Percentiles rank a stretch among this genome's conserved stretches.
These are phyloP conservation scores for Helarctos malayanus DNA, from an alignment of 2,797 vertebrate genomes.

Conservation along the genomic window DNA sequence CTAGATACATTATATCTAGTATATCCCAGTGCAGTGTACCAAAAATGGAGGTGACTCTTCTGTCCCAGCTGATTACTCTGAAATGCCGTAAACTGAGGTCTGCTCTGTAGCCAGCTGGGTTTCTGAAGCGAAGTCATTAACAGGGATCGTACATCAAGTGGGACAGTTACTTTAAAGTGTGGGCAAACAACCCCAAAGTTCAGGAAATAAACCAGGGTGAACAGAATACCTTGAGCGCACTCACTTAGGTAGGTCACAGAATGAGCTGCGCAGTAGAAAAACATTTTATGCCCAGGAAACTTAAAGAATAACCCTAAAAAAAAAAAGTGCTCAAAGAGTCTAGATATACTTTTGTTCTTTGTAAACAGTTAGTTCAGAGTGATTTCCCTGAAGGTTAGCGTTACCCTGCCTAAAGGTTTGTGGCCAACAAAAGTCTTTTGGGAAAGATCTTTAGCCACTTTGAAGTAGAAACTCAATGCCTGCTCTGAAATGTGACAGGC, in stretches of 20 bases:
- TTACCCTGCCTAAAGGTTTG: slow-evolving; percentile 85
- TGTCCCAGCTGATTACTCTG: slow-evolving; percentile 71
- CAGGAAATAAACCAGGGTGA: background rate
- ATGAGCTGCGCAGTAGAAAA: background rate
- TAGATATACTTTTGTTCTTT: slow-evolving; percentile 38
- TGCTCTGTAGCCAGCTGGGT: slow-evolving; percentile 41
- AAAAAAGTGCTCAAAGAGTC: background rate
- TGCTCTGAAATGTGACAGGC: slow-evolving; percentile 85
- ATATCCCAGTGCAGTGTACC: slow-evolving; percentile 68
- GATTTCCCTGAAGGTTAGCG: slow-evolving; percentile 82
- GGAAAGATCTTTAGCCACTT: slow-evolving; percentile 87
- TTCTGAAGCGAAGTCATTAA: slow-evolving; percentile 57
- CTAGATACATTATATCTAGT: slow-evolving; percentile 55
- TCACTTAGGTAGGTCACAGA: background rate
- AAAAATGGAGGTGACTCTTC: slow-evolving; percentile 80
- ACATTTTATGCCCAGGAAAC: background rate
- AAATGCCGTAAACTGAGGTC: background rate
- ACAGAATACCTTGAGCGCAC: fast-evolving
- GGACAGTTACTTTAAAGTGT: background rate
- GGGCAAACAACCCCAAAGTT: background rate
- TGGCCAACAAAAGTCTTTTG: slow-evolving; percentile 85
- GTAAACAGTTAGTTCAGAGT: slow-evolving; percentile 87
- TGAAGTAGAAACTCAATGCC: slow-evolving; percentile 86
- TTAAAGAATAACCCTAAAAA: background rate
- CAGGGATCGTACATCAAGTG: background rate